phyloP scores from a whole-genome alignment of 2,113 vertebrate species.

The Trematomus loennbergii region DNA sequence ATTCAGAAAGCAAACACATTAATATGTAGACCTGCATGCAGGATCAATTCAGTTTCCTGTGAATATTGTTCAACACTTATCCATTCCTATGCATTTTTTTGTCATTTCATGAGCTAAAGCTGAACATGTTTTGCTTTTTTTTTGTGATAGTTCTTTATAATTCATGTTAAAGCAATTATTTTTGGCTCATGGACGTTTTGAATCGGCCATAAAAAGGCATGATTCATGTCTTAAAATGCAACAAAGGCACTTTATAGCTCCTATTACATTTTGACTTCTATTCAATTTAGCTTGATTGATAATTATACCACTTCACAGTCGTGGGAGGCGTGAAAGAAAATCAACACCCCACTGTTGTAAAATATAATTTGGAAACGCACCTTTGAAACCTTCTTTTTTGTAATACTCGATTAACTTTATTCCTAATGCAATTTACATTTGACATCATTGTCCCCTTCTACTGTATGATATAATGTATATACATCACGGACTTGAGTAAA shows the following conservation, averaged over 20 bases:
- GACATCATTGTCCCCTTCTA: background rate
- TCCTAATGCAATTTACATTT: background rate
- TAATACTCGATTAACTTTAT: background rate
- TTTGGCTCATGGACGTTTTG: background rate
- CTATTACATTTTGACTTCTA: background rate
- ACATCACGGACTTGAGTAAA: slow-evolving; percentile 6
- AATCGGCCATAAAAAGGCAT: background rate
- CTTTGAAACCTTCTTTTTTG: background rate
- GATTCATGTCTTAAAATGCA: too few species aligned
- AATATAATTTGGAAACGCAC: background rate
- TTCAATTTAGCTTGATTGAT: background rate
- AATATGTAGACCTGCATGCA: background rate
- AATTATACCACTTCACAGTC: background rate
- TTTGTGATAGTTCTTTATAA: background rate
- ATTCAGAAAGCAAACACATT: slow-evolving; percentile 4
- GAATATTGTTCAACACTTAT: background rate
- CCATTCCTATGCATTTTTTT: too few species aligned
- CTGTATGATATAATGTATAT: background rate
- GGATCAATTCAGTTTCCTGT: background rate
- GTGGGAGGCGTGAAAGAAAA: background rate
- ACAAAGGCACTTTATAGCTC: too few species aligned
- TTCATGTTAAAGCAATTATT: background rate
- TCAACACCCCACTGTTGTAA: background rate
- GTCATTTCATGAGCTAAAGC: too few species aligned
- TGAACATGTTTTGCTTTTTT: too few species aligned